Conservation (phyloP, 2,888 invertebrate species). For the Osmoderma eremita region DNA sequence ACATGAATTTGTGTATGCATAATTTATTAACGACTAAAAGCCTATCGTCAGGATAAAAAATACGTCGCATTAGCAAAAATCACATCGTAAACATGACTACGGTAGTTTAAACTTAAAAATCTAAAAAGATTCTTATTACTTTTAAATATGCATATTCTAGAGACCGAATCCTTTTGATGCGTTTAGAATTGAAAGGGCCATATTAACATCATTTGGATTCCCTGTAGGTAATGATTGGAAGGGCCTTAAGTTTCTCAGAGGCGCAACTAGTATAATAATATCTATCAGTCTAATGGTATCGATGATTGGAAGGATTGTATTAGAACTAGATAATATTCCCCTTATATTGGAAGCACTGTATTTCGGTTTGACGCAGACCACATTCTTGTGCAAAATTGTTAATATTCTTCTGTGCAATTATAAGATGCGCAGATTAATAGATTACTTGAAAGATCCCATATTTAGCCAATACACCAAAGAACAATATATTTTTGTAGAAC, state of each 20-base stretch:
- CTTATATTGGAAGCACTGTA: conserved; percentile 45
- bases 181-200: conserved; percentile 31
- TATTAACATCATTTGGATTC: conserved; percentile 39
- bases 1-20: conserved; percentile 6
- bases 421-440: conserved; percentile 38
- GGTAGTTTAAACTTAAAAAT: neutral
- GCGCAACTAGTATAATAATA: conserved; percentile 18
- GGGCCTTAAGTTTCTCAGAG: conserved; percentile 23
- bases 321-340: conserved; percentile 40
- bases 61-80: neutral
- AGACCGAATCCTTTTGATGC: conserved; percentile 40
- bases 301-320: conserved; percentile 34
- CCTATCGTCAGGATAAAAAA: conserved; percentile 8
- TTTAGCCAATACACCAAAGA: conserved; percentile 44
- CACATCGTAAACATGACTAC: neutral
- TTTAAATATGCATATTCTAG: conserved; percentile 5
- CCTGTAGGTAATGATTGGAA: conserved; percentile 38
- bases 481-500: conserved; percentile 42
- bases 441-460: conserved; percentile 33
- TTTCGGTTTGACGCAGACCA: conserved; percentile 46
- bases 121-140: neutral
- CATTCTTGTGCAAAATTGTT: conserved; percentile 46
- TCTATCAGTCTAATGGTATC: conserved; percentile 39
- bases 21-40: conserved; percentile 18
- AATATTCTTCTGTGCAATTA: conserved; percentile 42